A percentile compares a stretch with the other conserved stretches of the same genome.
phyloP scores from a whole-genome alignment of 2,888 invertebrate species.

The Ariolimax columbianus region DNA sequence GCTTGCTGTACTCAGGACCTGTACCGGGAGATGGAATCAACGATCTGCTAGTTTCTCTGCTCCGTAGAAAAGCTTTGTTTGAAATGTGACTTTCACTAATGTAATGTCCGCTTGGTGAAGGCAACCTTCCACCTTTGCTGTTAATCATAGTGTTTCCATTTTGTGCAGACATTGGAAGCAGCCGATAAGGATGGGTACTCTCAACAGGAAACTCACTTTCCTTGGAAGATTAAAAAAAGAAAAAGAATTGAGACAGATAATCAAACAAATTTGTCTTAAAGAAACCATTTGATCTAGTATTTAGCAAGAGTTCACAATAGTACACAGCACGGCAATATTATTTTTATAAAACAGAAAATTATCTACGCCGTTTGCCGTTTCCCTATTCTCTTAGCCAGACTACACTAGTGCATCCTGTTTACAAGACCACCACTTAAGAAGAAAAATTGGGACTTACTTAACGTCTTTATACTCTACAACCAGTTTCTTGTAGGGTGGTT shows the following conservation, averaged over 20 bases:
- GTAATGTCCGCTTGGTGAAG: constrained; percentile 46
- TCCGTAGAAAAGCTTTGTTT: constrained; percentile 51
- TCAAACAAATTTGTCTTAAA: not conserved
- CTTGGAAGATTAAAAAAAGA: constrained; percentile 39
- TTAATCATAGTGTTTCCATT: not conserved
- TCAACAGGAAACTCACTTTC: constrained; percentile 59
- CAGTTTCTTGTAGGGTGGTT: too few relatives aligned
- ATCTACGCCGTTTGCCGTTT: too few relatives aligned
- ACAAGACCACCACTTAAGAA: too few relatives aligned
- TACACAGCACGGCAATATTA: too few relatives aligned
- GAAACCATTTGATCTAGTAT: too few relatives aligned
- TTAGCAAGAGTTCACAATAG: too few relatives aligned
- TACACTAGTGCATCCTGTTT: too few relatives aligned
- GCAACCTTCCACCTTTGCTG: constrained; percentile 15
- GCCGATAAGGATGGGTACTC: constrained; percentile 7
- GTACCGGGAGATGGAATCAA: constrained; percentile 1
- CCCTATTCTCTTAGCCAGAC: too few relatives aligned
- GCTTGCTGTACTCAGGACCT: constrained; percentile 51
- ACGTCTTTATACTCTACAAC: too few relatives aligned
- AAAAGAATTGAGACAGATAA: not conserved
- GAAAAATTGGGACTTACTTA: too few relatives aligned
- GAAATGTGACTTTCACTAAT: constrained; percentile 47
- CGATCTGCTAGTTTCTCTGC: constrained; percentile 52
- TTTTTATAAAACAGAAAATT: too few relatives aligned
- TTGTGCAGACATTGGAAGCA: constrained; percentile 1